Base-by-base conservation (phyloP, 2,797 vertebrate genomes). In the Acrocephalus scirpaceus region DNA sequence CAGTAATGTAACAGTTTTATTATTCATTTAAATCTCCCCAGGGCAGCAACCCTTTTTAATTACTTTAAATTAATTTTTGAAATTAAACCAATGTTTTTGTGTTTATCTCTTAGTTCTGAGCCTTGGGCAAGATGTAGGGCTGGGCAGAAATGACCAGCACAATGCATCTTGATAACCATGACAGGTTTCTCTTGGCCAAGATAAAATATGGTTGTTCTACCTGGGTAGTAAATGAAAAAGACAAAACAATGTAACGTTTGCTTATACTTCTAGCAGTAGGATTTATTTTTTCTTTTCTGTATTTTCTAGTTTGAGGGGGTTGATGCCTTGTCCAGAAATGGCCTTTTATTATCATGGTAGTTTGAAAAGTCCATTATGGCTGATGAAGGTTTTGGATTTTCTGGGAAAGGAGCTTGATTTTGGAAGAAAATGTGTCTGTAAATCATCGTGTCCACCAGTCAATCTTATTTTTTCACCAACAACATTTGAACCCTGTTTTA, bases 21-120 rank as follows among this genome's bases (percentile, higher is more conserved):
- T 86, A 80, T 74, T 91, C 42, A 90, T 83, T 86, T 88, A 67
- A 88, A 71, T 21, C 36, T 77, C 76, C 69, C 32, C 16, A 80
- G 91, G 88, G 73, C 26, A 86, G 36, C 40, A 84, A 88, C 73
- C 57, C 71, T 9, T 71, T 32, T 60, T 79, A 85, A 56, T 79
- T 66, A 21, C 16, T 90, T 88, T 86, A 93, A 87, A 84, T 87
- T 92, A 80, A 77, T 89, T 94, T 93, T 73, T 92, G 76, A 61
- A 84, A 62, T 70, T 72, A 86, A 65, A 44, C 70, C 54, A 62
- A 5, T 86, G 54, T 40, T 88, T 71, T 5, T 84, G 50, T 86
- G 23, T 81, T 94, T 93, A 73, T 74, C 38, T 95, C 69, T 61
- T 34, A 18, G 71, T 65, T 78, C 81, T 82, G 70, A 96, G 93